These are phyloP conservation scores for Gryon sp. DNA, from an alignment of 1,140 invertebrate genomes.

Conservation along the genomic window DNA sequence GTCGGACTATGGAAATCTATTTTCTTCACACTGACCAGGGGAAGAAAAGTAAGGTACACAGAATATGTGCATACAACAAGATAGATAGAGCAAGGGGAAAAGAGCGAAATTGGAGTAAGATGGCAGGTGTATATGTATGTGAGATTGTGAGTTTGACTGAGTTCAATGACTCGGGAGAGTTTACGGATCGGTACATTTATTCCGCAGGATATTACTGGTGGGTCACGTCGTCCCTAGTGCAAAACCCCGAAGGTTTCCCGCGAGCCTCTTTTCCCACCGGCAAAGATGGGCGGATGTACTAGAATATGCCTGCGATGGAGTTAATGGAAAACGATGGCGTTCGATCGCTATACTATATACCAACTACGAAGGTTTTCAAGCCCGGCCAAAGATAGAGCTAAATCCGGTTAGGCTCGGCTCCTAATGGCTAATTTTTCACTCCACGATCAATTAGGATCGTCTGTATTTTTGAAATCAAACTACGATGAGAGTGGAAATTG, in stretches of 20 bases:
- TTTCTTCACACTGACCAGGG: too few relatives aligned
- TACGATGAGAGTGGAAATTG: conserved; percentile 1
- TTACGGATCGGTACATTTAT: conserved; percentile 52
- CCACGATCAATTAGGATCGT: conserved; percentile 22
- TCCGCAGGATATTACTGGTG: conserved; percentile 50
- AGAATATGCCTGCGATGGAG: conserved; percentile 19
- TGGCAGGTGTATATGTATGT: too few relatives aligned
- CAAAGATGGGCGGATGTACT: conserved; percentile 33
- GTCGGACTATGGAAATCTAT: too few relatives aligned
- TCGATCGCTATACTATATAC: conserved; percentile 14
- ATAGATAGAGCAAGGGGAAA: too few relatives aligned
- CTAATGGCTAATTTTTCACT: conserved; percentile 19
- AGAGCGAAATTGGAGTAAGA: too few relatives aligned
- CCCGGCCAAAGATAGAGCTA: conserved; percentile 2
- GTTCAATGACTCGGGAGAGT: conserved; percentile 61
- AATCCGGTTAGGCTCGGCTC: conserved; percentile 29
- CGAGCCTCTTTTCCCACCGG: conserved; percentile 34
- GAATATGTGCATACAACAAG: too few relatives aligned
- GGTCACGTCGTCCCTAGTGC: conserved; percentile 48
- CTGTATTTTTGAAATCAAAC: conserved; percentile 3
- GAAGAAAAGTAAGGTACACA: too few relatives aligned
- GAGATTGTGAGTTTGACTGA: conserved; percentile 10
- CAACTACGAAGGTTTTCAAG: too few relatives aligned
- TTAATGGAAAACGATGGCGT: conserved; percentile 41
- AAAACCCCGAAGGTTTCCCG: conserved; percentile 36